Conservation (phyloP, 2,113 vertebrate genomes). For the Herpailurus yagouaroundi region DNA sequence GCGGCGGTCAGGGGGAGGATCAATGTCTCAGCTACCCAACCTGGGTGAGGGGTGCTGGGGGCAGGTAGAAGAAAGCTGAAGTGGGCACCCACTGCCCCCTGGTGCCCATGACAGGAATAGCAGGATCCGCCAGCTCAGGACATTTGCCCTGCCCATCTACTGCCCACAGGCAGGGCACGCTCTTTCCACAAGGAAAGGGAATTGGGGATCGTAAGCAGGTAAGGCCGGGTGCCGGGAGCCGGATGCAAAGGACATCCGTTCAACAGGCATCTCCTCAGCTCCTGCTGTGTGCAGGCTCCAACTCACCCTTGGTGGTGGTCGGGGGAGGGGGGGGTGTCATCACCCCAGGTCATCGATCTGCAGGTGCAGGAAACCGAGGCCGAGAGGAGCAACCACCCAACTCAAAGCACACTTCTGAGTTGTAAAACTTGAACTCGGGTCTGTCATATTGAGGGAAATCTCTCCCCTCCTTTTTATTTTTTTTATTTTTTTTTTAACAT, state of each 20-base stretch:
- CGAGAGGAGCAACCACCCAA: background rate
- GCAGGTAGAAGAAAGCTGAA: background rate
- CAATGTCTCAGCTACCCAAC: background rate
- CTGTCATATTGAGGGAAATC: background rate
- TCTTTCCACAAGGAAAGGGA: background rate
- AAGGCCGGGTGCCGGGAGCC: rapidly evolving
- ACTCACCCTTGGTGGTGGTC: background rate
- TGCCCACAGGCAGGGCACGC: background rate
- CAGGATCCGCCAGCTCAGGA: background rate
- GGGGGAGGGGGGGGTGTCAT: too few species aligned
- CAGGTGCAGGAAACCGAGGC: background rate
- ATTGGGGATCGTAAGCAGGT: rapidly evolving
- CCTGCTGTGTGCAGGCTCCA: background rate
- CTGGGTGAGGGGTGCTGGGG: background rate
- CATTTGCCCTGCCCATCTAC: background rate
- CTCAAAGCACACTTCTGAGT: background rate
- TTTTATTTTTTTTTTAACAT: too few species aligned
- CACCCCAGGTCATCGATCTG: background rate
- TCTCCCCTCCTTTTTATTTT: background rate
- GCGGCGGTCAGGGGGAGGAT: background rate
- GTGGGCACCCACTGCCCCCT: background rate
- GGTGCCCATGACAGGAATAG: background rate
- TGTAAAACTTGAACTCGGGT: background rate
- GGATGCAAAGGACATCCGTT: background rate
- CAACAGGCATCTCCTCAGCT: background rate